Evolutionary conservation across 2,797 vertebrate species (phyloP).

Genomic region (Clarias fuscus): DNA sequence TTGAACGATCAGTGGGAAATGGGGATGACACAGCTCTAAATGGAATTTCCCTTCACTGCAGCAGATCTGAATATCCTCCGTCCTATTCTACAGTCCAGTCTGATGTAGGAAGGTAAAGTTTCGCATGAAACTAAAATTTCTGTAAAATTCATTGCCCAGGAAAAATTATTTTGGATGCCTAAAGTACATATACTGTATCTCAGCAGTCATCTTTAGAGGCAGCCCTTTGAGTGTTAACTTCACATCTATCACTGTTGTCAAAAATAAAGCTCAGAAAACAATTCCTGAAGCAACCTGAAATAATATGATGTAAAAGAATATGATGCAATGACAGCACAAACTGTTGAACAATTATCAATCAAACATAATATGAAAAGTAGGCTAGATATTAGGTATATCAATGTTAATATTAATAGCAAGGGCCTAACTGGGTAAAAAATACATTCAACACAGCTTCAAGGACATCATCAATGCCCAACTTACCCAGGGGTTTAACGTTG

Average conservation of each 20-base stretch:
- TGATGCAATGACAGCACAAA: not conserved
- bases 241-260: too few relatives aligned
- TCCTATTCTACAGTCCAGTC: not conserved
- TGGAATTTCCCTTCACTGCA: not conserved
- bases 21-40: slow-evolving; percentile 20
- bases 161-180: too few relatives aligned
- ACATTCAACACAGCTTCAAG: not conserved
- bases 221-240: too few relatives aligned
- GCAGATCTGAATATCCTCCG: too few relatives aligned
- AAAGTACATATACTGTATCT: too few relatives aligned
- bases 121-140: too few relatives aligned
- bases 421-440: not conserved
- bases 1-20: too few relatives aligned
- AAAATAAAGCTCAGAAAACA: too few relatives aligned
- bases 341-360: not conserved
- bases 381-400: not conserved
- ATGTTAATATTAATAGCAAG: not conserved
- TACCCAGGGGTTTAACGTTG: not conserved
- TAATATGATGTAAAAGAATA: not conserved
- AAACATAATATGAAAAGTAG: not conserved
- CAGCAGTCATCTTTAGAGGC: too few relatives aligned
- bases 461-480: not conserved
- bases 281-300: too few relatives aligned
- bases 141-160: too few relatives aligned
- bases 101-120: not conserved